Conservation (phyloP, 2,888 invertebrate species). For the Coremacera marginata region DNA sequence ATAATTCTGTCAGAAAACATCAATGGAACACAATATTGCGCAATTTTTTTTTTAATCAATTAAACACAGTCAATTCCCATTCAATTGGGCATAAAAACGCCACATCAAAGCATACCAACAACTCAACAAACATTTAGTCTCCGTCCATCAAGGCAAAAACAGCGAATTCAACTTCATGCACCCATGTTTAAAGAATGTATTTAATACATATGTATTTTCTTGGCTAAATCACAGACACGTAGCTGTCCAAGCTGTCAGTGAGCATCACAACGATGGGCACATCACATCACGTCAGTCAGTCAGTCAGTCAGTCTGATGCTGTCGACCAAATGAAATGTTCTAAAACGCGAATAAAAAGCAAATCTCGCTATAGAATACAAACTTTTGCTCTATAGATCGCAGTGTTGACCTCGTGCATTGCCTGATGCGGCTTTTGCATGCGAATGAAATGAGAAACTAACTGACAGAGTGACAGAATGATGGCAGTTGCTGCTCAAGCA, state of each 20-base stretch:
- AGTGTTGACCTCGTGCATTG: constrained; percentile 20
- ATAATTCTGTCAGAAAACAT: too few species aligned
- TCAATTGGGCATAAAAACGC: not conserved
- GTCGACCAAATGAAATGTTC: constrained; percentile 8
- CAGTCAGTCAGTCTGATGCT: constrained; percentile 8
- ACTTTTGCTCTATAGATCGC: not conserved
- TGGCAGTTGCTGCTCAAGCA: not conserved
- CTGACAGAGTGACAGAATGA: constrained; percentile 6
- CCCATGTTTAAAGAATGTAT: constrained; percentile 13
- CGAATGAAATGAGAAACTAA: not conserved
- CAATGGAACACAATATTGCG: too few species aligned
- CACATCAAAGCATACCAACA: constrained; percentile 36
- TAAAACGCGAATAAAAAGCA: not conserved
- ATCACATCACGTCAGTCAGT: not conserved
- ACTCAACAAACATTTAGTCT: constrained; percentile 26
- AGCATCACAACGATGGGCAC: not conserved
- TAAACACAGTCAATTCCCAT: not conserved
- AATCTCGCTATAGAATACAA: not conserved
- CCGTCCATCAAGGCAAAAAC: too few species aligned
- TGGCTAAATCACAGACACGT: not conserved
- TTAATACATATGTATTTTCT: not conserved
- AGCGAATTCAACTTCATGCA: not conserved
- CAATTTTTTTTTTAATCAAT: not conserved
- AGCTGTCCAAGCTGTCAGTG: constrained; percentile 26
- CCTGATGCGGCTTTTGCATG: not conserved